Evolutionary conservation across 2,888 invertebrate species (phyloP).

Genomic region (Philopedon plagiatum): DNA sequence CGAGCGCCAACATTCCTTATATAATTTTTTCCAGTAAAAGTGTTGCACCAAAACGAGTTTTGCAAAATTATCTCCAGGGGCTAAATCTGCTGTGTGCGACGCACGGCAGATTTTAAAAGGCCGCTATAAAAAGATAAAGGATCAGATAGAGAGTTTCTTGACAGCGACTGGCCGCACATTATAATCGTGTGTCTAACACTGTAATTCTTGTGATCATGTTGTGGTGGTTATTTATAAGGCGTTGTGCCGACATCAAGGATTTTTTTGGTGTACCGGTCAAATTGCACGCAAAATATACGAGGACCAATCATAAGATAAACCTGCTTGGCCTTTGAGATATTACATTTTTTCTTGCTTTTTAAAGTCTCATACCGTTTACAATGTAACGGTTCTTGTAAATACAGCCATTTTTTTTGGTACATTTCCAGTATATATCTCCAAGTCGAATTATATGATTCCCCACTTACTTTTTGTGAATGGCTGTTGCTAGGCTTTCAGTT

Average conservation of each 20-base stretch:
- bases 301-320: neutral
- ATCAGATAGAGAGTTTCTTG: slow-evolving; percentile 33
- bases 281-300: slow-evolving; percentile 7
- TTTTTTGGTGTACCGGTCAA: slow-evolving; percentile 10
- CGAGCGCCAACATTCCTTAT: neutral
- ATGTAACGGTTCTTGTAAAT: too few relatives aligned
- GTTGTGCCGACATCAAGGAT: slow-evolving; percentile 33
- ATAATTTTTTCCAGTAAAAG: slow-evolving; percentile 27
- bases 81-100: slow-evolving; percentile 33
- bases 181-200: slow-evolving; percentile 48
- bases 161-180: slow-evolving; percentile 43
- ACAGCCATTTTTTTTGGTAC: too few relatives aligned
- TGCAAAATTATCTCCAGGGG: slow-evolving; percentile 39
- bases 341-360: too few relatives aligned
- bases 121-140: slow-evolving; percentile 30
- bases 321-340: neutral
- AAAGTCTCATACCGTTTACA: too few relatives aligned
- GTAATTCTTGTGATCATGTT: slow-evolving; percentile 43
- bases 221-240: slow-evolving; percentile 36
- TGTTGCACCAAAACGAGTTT: slow-evolving; percentile 32
- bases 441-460: too few relatives aligned
- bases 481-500: too few relatives aligned
- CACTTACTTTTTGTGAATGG: too few relatives aligned
- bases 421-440: too few relatives aligned
- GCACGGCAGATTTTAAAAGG: slow-evolving; percentile 24